These are phyloP conservation scores for Actinia tenebrosa DNA, from an alignment of 64 coral and sea anemone genomes.

Conservation along the genomic window DNA sequence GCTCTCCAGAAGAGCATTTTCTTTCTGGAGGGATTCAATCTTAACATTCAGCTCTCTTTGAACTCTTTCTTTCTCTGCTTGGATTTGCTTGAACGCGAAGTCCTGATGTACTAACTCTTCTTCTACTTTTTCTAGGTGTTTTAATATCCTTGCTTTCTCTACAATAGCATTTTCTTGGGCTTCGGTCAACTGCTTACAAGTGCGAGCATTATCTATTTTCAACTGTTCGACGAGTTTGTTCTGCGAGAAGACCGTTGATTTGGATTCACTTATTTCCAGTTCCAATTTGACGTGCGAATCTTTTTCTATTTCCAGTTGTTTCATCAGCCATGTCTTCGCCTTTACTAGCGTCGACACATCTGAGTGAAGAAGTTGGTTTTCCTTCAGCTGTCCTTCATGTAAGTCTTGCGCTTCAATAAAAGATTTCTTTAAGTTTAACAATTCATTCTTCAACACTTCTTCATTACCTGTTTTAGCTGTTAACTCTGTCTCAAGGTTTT, in stretches of 20 bases:
- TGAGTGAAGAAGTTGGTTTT: slow-evolving; percentile 43
- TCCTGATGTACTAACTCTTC: slow-evolving; percentile 58
- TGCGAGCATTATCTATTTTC: slow-evolving; percentile 62
- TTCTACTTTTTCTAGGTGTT: slow-evolving; percentile 77
- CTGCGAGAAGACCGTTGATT: slow-evolving; percentile 45
- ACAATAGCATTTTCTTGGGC: slow-evolving; percentile 62
- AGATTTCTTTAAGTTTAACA: slow-evolving; percentile 32
- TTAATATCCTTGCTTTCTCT: slow-evolving; percentile 66
- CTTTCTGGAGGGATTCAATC: slow-evolving; percentile 48
- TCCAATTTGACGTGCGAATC: slow-evolving; percentile 68
- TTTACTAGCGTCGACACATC: slow-evolving; percentile 58
- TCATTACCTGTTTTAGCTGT: slow-evolving; percentile 16
- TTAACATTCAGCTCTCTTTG: slow-evolving; percentile 39
- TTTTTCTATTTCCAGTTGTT: slow-evolving; percentile 52
- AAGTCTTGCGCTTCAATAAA: slow-evolving; percentile 30
- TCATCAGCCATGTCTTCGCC: slow-evolving; percentile 59
- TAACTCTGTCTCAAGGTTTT: slow-evolving; percentile 40
- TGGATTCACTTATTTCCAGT: slow-evolving; percentile 56
- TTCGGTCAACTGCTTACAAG: slow-evolving; percentile 51
- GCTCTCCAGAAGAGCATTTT: slow-evolving; percentile 49
- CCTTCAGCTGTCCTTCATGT: slow-evolving; percentile 48
- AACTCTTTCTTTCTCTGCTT: slow-evolving; percentile 63
- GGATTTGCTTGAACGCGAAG: slow-evolving; percentile 36
- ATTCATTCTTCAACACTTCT: slow-evolving; percentile 37
- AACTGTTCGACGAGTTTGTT: slow-evolving; percentile 61